Evolutionary conservation across 2,888 invertebrate genomes (phyloP), one percentile per base, ranked within the genome.

Genomic region (Lepidocyrtinus sp.): DNA sequence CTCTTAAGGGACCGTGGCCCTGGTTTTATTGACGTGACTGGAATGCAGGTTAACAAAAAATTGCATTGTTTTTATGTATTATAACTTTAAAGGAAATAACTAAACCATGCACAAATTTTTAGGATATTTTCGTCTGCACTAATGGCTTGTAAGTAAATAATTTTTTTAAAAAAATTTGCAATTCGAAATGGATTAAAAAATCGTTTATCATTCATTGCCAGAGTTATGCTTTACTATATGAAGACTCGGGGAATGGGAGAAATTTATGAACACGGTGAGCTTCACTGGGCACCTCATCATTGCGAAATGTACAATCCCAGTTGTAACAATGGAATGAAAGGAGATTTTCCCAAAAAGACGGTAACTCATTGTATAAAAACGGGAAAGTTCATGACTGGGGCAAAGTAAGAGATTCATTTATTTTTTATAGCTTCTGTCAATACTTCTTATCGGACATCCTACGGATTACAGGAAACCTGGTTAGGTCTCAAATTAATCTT

Each of bases 91-190:
- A n/a, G n/a, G n/a, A n/a, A n/a, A n/a, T n/a, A n/a, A n/a, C n/a
- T n/a, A n/a, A n/a, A n/a, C n/a, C n/a, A n/a, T n/a, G n/a, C n/a
- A n/a, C n/a, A n/a, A n/a, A n/a, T n/a, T n/a, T n/a, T n/a, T n/a
- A 46, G 21, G 76, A 82, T 67, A 76, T 76, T 36, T 82, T 77
- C 45, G 62, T 82, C 15, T 82, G 82, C 27, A 70, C 80, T 1
- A 82, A 82, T 25, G 82, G 82, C 12, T 46, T 79, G 82, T 82
- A 67, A 70, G 80, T 45, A 55, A 55, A 25, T 55, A 17, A 19
- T 19, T 7, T 12, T 7, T 36, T 36, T 12, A 19, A 17, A 17
- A 21, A 1, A 1, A 46, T 68, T 46, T 50, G 7, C 26, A 1
- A 12, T 27, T 27, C 22, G 15, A 36, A 36, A 7, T 36, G 36